phyloP scores from a whole-genome alignment of 1,140 invertebrate genomes.

The Neodiprion lecontei region DNA sequence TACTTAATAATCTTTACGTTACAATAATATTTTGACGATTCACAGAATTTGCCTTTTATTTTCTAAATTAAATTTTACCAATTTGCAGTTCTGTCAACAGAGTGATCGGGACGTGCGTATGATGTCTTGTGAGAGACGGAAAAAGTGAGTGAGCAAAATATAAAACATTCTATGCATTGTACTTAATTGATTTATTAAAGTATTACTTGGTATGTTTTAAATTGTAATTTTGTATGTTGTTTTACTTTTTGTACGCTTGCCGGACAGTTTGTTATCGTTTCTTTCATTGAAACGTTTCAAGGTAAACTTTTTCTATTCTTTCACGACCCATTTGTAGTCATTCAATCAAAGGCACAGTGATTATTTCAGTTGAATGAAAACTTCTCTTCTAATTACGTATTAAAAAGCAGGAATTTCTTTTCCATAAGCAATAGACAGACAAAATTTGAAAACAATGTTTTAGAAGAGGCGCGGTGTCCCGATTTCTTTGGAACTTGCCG shows the following conservation, averaged over 20 bases:
- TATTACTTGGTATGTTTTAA: slow-evolving; percentile 8
- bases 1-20: slow-evolving; percentile 24
- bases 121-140: slow-evolving; percentile 37
- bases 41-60: neutral
- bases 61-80: slow-evolving; percentile 12
- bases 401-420: no score
- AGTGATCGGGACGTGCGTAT: slow-evolving; percentile 31
- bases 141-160: slow-evolving; percentile 35
- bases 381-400: no score
- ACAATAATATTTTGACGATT: neutral
- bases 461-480: slow-evolving; percentile 47
- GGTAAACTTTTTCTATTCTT: slow-evolving; percentile 35
- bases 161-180: neutral
- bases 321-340: no score
- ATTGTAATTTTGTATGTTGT: slow-evolving; percentile 18
- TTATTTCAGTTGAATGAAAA: no score
- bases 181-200: neutral
- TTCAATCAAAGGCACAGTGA: no score
- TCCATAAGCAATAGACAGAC: no score
- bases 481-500: slow-evolving; percentile 57
- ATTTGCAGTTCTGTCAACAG: slow-evolving; percentile 28
- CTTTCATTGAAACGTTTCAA: slow-evolving; percentile 51
- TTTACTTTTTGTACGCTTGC: slow-evolving; percentile 44
- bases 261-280: slow-evolving; percentile 51
- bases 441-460: slow-evolving; percentile 17